Base-by-base conservation (phyloP, 2,797 vertebrate species). In the Phalloptychus januarius region DNA sequence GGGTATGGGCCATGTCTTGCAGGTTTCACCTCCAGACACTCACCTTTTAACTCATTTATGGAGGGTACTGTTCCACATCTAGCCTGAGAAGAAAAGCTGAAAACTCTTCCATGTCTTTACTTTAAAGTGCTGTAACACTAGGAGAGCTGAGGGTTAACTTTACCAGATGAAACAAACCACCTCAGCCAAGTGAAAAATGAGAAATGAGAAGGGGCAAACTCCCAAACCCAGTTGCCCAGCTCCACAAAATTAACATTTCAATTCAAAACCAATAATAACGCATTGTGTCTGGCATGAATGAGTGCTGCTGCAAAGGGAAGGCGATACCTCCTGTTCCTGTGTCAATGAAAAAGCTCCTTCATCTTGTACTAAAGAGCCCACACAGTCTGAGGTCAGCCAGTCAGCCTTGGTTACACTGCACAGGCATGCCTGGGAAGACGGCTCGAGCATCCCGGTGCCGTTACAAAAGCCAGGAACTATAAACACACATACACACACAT, bases 231-330 rank as follows among this genome's bases (percentile, higher is more conserved):
- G 95, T 96, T 92, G 91, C 92, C 89, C 91, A 83, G 96, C 96
- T 96, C 97, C 67, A 95, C 95, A 95, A 96, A 98, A 98, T 99
- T 98, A 97, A 97, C 97, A 98, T 99, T 97, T 98, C 97, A 98
- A 98, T 98, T 98, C 97, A 97, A 96, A 97, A 96, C 95, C 95
- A 96, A 97, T 98, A 98, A 97, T 96, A 97, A 98, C 95, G 96
- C 97, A 97, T 98, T 97, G 97, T 97, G 95, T 95, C 94, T 95
- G 96, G 93, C 91, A 94, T 96, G 96, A 97, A 96, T 96, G 95
- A 96, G 95, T 95, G 94, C 94, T 94, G 95, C 94, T 87, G 93
- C 94, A 88, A 90, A 93, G 93, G 97, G 96, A 98, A 98, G 96
- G 95, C 93, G 97, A 97, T 97, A 97, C 95, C 96, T 96, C 93